Evolutionary conservation across 2,797 vertebrate genomes (phyloP), one percentile per base, ranked within the genome.

Genomic region (Lagocephalus sceleratus): DNA sequence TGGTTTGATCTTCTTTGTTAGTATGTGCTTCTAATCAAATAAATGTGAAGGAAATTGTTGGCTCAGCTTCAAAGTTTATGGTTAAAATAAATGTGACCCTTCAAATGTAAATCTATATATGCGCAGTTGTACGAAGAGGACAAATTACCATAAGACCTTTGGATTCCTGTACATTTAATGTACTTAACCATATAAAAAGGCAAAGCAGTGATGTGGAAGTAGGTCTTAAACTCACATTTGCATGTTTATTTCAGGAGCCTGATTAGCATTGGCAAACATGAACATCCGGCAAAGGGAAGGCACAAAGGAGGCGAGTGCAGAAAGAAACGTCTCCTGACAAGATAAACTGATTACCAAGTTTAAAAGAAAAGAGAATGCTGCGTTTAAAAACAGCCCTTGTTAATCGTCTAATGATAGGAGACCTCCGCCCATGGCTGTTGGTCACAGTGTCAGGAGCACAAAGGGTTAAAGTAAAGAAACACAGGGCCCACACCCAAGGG

Each of bases 181-280:
- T 48, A 66, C 44, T 72, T 57, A 44, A 41, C 39, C 43, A 43
- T 63, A 57, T 57, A 43, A 54, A 59, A 53, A 57, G 62, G 47
- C 42, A 22, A 11, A 38, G 60, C 61, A 45, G 55, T 77, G 69
- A 61, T 77, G 71, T 79, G 68, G 65, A 84, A 86, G 62, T 78
- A 81, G 71, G 76, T 78, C 82, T 79, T 77, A 74, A 75, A 83
- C 57, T 76, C 53, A 60, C 64, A 84, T 86, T 83, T 79, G 71
- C 78, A 84, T 86, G 74, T 82, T 81, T 83, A 86, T 85, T 83
- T 85, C 73, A 42, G 71, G 76, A 73, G 57, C 51, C 76, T 82
- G 74, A 81, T 86, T 82, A 79, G 66, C 83, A 82, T 79, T 80
- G 71, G 68, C 79, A 82, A 79, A 84, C 71, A 81, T 48, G 78